phyloP scores from a whole-genome alignment of 2,113 vertebrate genomes.

The Daubentonia madagascariensis region DNA sequence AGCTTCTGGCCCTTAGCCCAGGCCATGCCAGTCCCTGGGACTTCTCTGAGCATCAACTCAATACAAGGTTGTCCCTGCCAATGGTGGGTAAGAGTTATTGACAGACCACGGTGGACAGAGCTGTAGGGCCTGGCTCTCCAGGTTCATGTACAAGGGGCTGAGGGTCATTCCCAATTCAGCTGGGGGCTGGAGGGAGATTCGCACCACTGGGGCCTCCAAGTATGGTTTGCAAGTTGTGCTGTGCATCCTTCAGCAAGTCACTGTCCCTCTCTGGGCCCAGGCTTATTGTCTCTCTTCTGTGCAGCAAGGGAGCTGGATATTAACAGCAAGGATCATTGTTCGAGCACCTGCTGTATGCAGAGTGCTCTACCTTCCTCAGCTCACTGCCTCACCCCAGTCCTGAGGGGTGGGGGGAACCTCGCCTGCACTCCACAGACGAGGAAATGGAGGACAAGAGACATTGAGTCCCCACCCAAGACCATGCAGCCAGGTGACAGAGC shows the following conservation, averaged over 20 bases:
- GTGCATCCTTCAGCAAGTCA: not conserved
- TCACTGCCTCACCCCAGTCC: not conserved
- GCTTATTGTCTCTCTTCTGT: not conserved
- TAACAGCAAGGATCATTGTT: not conserved
- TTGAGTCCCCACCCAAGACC: not conserved
- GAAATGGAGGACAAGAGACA: not conserved
- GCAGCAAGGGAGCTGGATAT: not conserved
- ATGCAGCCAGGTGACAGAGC: not conserved
- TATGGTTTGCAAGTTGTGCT: not conserved
- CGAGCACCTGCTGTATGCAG: accelerated
- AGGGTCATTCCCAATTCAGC: not conserved
- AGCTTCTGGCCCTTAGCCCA: not conserved
- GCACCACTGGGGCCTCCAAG: not conserved
- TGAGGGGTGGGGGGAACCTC: not conserved
- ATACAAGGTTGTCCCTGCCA: not conserved
- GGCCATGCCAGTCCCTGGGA: not conserved
- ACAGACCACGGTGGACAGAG: not conserved
- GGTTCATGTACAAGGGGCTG: not conserved
- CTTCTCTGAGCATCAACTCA: not conserved
- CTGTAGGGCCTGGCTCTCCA: not conserved
- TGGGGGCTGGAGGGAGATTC: not conserved
- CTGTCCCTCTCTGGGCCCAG: not conserved
- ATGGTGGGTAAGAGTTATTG: not conserved
- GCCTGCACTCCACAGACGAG: not conserved
- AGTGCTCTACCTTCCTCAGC: too few relatives aligned